Percentiles rank a stretch among this genome's conserved stretches.
phyloP scores from a whole-genome alignment of 2,888 invertebrate genomes.

The Sminthurides aquaticus region DNA sequence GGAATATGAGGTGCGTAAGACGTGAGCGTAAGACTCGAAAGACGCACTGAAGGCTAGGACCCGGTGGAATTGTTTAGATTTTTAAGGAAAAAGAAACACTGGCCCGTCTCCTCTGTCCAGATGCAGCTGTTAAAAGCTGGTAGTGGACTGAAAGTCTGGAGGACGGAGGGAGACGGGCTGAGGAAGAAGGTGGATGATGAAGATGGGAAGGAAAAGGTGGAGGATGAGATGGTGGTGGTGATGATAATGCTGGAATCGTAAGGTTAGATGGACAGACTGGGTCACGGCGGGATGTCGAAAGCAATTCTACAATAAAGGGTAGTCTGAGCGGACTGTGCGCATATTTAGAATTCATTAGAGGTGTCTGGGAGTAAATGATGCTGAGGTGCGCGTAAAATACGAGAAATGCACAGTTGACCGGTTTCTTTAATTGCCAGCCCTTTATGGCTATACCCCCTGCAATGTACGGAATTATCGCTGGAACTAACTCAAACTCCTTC shows the following conservation, averaged over 20 bases:
- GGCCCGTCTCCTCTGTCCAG: no score
- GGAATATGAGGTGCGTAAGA: no score
- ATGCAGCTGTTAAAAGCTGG: no score
- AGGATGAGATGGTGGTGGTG: slow-evolving; percentile 4
- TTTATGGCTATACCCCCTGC: slow-evolving; percentile 40
- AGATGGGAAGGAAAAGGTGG: slow-evolving; percentile 5
- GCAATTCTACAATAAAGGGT: slow-evolving; percentile 19
- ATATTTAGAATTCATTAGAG: slow-evolving; percentile 42
- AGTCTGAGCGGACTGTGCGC: slow-evolving; percentile 15
- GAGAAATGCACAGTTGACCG: slow-evolving; percentile 40
- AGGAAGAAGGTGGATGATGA: slow-evolving; percentile 1
- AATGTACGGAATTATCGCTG: slow-evolving; percentile 33
- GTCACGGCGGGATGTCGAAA: slow-evolving; percentile 22
- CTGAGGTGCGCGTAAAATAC: slow-evolving; percentile 36
- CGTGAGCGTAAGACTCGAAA: no score
- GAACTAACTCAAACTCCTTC: slow-evolving; percentile 15
- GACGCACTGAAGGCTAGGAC: no score
- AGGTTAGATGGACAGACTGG: slow-evolving; percentile 18
- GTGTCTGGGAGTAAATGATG: slow-evolving; percentile 39
- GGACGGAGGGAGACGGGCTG: neutral
- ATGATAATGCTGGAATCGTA: slow-evolving; percentile 10
- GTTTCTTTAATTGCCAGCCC: slow-evolving; percentile 42
- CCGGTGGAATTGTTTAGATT: no score
- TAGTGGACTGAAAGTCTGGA: slow-evolving; percentile 13
- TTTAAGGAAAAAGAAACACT: no score